phyloP scores from a whole-genome alignment of 1,140 invertebrate species.

The Pygmarrhopalites habei region DNA sequence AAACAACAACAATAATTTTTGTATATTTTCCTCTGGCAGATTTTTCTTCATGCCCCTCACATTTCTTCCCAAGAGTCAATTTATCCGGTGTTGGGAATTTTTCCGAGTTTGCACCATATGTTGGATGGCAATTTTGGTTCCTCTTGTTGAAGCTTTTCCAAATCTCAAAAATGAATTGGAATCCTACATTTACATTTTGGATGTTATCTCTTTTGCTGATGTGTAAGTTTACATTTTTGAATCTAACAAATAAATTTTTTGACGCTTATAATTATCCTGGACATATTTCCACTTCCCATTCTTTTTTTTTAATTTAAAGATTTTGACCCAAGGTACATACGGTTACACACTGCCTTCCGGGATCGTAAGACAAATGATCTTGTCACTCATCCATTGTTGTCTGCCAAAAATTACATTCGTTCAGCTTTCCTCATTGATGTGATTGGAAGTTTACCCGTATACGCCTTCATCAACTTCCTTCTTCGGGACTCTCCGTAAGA shows the following conservation, averaged over 20 bases:
- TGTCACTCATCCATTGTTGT: conserved; percentile 11
- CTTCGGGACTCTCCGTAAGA: neutral
- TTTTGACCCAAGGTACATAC: conserved; percentile 15
- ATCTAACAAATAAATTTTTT: neutral
- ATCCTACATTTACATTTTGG: conserved; percentile 2
- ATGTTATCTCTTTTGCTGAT: conserved; percentile 2
- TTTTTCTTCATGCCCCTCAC: conserved; percentile 7
- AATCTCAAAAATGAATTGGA: neutral
- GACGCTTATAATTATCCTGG: neutral
- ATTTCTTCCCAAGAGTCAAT: neutral
- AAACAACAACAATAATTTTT: too few species aligned
- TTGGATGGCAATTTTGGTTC: neutral
- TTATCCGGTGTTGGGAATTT: neutral
- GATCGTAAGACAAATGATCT: conserved; percentile 6
- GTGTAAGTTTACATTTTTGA: conserved; percentile 15
- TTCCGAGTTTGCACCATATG: neutral
- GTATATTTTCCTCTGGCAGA: too few species aligned
- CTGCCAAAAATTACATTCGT: conserved; percentile 5
- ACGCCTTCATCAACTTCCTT: conserved; percentile 10
- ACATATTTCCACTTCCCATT: neutral
- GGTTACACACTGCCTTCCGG: conserved; percentile 13
- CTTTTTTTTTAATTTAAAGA: neutral
- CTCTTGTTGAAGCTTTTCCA: conserved; percentile 18
- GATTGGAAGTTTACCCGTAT: conserved; percentile 11
- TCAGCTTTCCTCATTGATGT: conserved; percentile 10